A percentile compares a stretch with the other conserved stretches of the same genome.
phyloP scores from a whole-genome alignment of 2,888 invertebrate species.

The Panopea generosa region DNA sequence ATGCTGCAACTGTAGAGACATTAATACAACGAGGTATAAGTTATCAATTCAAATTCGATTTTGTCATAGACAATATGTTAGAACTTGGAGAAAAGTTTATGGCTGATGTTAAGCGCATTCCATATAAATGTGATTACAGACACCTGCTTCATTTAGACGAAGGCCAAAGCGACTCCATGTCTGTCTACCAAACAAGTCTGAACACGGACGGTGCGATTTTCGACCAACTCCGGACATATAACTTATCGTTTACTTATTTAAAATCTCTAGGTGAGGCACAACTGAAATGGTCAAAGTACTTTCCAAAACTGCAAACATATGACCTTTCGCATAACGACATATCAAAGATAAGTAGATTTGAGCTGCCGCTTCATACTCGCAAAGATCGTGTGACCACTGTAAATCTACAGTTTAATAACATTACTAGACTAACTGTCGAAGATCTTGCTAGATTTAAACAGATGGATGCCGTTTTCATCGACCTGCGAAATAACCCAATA shows the following conservation, averaged over 20 bases:
- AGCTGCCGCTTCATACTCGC: constrained; percentile 40
- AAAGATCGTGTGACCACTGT: constrained; percentile 48
- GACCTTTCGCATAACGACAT: constrained; percentile 73
- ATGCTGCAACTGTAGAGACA: constrained; percentile 56
- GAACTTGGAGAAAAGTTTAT: constrained; percentile 51
- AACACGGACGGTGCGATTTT: constrained; percentile 60
- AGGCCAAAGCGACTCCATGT: constrained; percentile 51
- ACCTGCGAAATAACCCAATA: constrained; percentile 71
- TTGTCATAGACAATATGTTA: constrained; percentile 1
- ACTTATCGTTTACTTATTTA: constrained; percentile 59
- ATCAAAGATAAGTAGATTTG: constrained; percentile 60
- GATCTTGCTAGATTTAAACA: constrained; percentile 58
- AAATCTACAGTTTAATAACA: constrained; percentile 67
- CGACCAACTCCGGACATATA: constrained; percentile 60
- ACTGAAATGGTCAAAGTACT: constrained; percentile 67
- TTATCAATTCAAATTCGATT: constrained; percentile 38
- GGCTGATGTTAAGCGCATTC: constrained; percentile 37
- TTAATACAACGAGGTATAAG: constrained; percentile 49
- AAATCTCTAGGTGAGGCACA: constrained; percentile 56
- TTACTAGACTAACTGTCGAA: constrained; percentile 57
- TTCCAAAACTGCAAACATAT: constrained; percentile 65
- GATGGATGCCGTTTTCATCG: constrained; percentile 66
- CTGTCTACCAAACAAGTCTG: constrained; percentile 63
- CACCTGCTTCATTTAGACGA: constrained; percentile 64
- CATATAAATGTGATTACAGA: constrained; percentile 59